Base-by-base conservation (phyloP, 2,888 invertebrate species). In the Orthonychiurus folsomi region DNA sequence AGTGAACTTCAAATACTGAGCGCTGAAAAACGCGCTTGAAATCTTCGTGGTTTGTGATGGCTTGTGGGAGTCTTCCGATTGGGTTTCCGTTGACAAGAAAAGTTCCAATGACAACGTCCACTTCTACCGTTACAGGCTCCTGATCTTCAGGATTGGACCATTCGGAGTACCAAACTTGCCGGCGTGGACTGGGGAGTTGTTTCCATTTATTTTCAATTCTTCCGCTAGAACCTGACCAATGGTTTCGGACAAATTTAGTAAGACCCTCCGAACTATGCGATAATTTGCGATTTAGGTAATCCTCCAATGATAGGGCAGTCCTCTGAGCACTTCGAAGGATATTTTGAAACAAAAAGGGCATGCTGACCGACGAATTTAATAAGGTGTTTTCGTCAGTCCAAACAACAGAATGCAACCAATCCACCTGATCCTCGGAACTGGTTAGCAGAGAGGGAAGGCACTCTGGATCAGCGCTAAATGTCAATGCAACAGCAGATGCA, bases 71-170 rank as follows among this genome's bases (percentile, higher is more conserved):
- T 25, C 60, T 56, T 1, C 56, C 56, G 15, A 64, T 62, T 1
- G 64, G 64, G 27, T 52, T 55, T 24, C 64, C 64, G 47, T 64
- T 58, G 1, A 64, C 62, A 1, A 64, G 27, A 52, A 64, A 64
- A 23, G 54, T 5, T 3, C 64, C 64, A 15, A 21, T 57, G 21
- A 62, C 54, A 2, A 64, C 50, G 24, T 64, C 64, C 56, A 64
- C 60, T 25, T 64, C 59, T 1, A 64, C 5, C 5, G 21, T n/a
- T n/a, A n/a, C n/a, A n/a, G n/a, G n/a, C n/a, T n/a, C n/a, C n/a
- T n/a, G n/a, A n/a, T n/a, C n/a, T n/a, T n/a, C n/a, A n/a, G n/a
- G n/a, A n/a, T n/a, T n/a, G n/a, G n/a, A n/a, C n/a, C n/a, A n/a
- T n/a, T n/a, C n/a, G n/a, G n/a, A n/a, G n/a, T n/a, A n/a, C n/a